Evolutionary conservation across 2,888 invertebrate genomes (phyloP).

Genomic region (Parasteatoda lunata): DNA sequence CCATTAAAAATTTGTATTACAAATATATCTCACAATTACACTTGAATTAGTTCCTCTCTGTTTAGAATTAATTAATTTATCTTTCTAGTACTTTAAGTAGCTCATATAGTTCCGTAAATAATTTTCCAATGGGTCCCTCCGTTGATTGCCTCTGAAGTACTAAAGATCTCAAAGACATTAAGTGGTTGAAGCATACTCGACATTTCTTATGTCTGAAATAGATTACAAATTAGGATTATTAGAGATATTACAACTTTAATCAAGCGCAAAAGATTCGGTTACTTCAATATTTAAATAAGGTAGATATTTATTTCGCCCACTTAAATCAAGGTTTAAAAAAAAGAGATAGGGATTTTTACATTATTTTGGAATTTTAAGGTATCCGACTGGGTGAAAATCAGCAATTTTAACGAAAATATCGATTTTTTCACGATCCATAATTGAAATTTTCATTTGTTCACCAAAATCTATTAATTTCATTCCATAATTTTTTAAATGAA

Average conservation of each 20-base stretch:
- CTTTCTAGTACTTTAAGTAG: conserved; percentile 79
- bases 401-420: no score
- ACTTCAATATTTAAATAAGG: neutral
- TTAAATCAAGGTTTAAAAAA: neutral
- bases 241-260: neutral
- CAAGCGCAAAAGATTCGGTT: neutral
- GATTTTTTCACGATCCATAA: no score
- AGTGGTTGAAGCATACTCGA: conserved; percentile 87
- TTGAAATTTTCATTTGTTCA: no score
- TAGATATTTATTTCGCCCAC: neutral
- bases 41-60: no score
- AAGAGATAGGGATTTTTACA: neutral
- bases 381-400: no score
- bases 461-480: no score
- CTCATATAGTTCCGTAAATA: conserved; percentile 85
- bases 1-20: no score
- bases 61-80: neutral
- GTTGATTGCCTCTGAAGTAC: conserved; percentile 87
- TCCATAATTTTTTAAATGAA: no score
- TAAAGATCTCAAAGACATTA: conserved; percentile 86
- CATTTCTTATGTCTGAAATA: conserved; percentile 85
- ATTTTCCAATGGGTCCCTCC: conserved; percentile 85
- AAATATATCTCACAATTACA: no score
- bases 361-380: neutral
- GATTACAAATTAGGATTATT: neutral